Percentiles rank a stretch among this genome's conserved stretches.
Conservation (phyloP, 2,797 vertebrate species). For the Trachurus trachurus region DNA sequence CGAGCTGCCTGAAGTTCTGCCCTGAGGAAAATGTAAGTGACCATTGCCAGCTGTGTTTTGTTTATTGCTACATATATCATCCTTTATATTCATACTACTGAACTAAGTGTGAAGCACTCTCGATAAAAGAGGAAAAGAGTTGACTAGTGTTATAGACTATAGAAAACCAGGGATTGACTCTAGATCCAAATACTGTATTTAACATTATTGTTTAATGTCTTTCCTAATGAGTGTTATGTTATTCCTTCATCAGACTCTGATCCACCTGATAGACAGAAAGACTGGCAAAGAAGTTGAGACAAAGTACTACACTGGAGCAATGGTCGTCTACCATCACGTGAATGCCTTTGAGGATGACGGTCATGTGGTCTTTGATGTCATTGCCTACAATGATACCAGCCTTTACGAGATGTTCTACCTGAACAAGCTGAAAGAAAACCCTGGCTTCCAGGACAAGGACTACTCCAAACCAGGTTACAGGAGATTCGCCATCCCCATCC, state of each 20-base stretch:
- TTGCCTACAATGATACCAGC: conserved; percentile 89
- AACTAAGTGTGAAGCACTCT: neutral
- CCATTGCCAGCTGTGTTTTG: neutral
- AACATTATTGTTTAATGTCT: neutral
- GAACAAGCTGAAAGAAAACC: conserved; percentile 83
- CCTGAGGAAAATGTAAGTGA: conserved; percentile 90
- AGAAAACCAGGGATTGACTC: neutral
- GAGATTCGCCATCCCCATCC: conserved; percentile 91
- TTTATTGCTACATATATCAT: too few species aligned
- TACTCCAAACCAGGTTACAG: conserved; percentile 83
- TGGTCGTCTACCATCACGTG: conserved; percentile 93
- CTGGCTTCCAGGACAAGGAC: conserved; percentile 24
- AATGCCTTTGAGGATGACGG: conserved; percentile 93
- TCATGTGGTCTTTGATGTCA: conserved; percentile 91
- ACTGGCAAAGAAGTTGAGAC: conserved; percentile 87
- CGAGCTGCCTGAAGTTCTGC: conserved; percentile 90
- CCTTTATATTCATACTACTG: neutral
- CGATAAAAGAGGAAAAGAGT: neutral
- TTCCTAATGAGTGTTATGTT: conserved; percentile 14
- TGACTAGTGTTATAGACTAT: neutral
- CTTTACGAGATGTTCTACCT: conserved; percentile 95
- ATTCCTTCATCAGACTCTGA: conserved; percentile 87
- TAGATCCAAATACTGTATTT: neutral
- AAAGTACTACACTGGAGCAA: conserved; percentile 88
- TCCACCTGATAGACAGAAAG: conserved; percentile 92